A percentile compares a stretch with the other conserved stretches of the same genome.
phyloP scores from a whole-genome alignment of 1,140 invertebrate genomes.

The Anagrus nilaparvatae region DNA sequence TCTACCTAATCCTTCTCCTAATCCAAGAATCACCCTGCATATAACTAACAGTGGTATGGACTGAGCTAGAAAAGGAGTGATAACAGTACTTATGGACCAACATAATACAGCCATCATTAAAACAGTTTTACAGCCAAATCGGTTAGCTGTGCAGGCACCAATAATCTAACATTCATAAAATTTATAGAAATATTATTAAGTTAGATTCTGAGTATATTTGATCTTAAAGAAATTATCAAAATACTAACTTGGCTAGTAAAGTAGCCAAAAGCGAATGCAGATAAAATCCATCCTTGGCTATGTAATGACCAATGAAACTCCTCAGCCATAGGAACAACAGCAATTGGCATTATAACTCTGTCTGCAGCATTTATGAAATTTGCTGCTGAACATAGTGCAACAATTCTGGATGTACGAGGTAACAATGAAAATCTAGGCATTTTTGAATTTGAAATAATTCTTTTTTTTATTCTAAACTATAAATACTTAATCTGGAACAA shows the following conservation, averaged over 20 bases:
- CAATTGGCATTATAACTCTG: conserved; percentile 71
- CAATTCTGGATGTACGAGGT: conserved; percentile 48
- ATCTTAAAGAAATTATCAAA: background rate
- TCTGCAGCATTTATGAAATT: conserved; percentile 77
- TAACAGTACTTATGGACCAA: conserved; percentile 66
- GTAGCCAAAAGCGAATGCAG: conserved; percentile 70
- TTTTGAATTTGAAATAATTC: too few species aligned
- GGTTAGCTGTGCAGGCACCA: conserved; percentile 60
- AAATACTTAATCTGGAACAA: background rate
- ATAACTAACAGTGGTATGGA: conserved; percentile 54
- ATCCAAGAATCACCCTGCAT: conserved; percentile 57
- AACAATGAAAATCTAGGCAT: conserved; percentile 44
- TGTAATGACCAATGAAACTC: conserved; percentile 64
- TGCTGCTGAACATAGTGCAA: conserved; percentile 61
- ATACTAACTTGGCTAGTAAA: conserved; percentile 61
- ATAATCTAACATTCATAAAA: conserved; percentile 43
- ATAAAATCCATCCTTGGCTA: conserved; percentile 69
- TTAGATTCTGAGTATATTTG: too few species aligned
- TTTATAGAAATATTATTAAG: too few species aligned
- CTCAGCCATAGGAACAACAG: conserved; percentile 66
- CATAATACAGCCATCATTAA: conserved; percentile 60
- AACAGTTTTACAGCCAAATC: conserved; percentile 63
- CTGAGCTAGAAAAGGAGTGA: conserved; percentile 59
- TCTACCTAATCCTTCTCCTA: conserved; percentile 68
- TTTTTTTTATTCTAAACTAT: too few species aligned